These are phyloP conservation scores for Cotesia glomerata DNA, from an alignment of 1,140 invertebrate species.

Conservation along the genomic window DNA sequence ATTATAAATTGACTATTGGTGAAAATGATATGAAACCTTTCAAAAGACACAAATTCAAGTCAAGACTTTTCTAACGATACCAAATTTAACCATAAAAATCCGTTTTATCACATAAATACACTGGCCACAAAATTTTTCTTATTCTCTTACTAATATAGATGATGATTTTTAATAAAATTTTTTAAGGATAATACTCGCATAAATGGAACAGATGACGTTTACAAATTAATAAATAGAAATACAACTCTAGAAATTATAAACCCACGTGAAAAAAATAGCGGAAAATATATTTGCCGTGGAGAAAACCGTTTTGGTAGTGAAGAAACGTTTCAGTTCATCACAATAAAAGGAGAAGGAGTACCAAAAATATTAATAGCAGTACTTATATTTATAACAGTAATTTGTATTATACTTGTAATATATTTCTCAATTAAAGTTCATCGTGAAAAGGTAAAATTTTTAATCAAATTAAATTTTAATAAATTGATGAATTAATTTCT, in stretches of 20 bases:
- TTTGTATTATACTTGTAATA: conserved; percentile 57
- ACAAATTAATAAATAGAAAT: conserved; percentile 38
- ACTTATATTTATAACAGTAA: conserved; percentile 61
- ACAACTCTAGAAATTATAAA: conserved; percentile 56
- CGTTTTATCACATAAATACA: too few species aligned
- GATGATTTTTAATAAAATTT: conserved; percentile 25
- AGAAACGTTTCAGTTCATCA: conserved; percentile 48
- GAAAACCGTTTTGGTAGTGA: conserved; percentile 51
- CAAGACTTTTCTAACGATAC: too few species aligned
- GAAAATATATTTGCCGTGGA: conserved; percentile 54
- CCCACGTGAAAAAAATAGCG: conserved; percentile 51
- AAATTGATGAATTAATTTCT: conserved; percentile 44
- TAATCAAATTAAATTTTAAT: conserved; percentile 25
- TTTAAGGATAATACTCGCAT: conserved; percentile 41
- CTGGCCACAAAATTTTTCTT: too few species aligned
- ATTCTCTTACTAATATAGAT: too few species aligned
- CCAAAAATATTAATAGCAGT: conserved; percentile 50
- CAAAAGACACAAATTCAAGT: too few species aligned
- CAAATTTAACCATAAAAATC: too few species aligned
- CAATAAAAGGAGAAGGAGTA: conserved; percentile 54
- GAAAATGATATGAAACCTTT: too few species aligned
- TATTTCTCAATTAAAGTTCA: conserved; percentile 66
- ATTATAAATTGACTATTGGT: too few species aligned
- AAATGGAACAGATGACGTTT: conserved; percentile 43
- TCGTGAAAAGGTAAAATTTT: conserved; percentile 65